Percentiles rank a stretch among this genome's conserved stretches.
Evolutionary conservation across 2,797 vertebrate genomes (phyloP).

Genomic region (Labroides dimidiatus): DNA sequence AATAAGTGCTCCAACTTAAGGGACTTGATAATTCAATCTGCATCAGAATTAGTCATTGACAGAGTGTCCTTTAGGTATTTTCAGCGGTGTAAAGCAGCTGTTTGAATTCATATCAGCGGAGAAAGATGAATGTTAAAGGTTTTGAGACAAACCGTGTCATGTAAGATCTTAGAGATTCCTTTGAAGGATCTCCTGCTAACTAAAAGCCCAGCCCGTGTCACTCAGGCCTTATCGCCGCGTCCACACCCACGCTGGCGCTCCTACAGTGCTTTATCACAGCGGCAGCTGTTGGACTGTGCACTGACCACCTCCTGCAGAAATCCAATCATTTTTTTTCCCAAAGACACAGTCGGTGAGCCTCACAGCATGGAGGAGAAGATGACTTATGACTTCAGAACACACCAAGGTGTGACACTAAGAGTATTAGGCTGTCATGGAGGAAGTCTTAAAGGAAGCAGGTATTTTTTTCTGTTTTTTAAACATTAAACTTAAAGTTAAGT

Average conservation of each 20-base stretch:
- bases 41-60: constrained; percentile 1
- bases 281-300: constrained; percentile 56
- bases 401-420: constrained; percentile 31
- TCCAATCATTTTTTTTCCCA: constrained; percentile 74
- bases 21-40: not conserved
- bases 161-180: constrained; percentile 20
- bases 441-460: constrained; percentile 22
- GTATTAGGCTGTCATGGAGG: constrained; percentile 26
- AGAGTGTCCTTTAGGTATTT: not conserved
- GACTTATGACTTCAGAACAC: constrained; percentile 56
- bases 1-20: constrained; percentile 1
- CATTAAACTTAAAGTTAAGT: constrained; percentile 28
- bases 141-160: constrained; percentile 28
- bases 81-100: constrained; percentile 4
- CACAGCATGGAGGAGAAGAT: constrained; percentile 57
- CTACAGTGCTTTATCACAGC: constrained; percentile 69
- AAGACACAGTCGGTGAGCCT: constrained; percentile 44
- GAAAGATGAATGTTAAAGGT: constrained; percentile 2
- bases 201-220: constrained; percentile 33
- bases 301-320: constrained; percentile 70
- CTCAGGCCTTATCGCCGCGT: constrained; percentile 54
- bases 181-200: constrained; percentile 46
- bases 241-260: constrained; percentile 54
- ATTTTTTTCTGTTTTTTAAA: constrained; percentile 21
- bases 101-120: constrained; percentile 2